Base-by-base conservation (phyloP, 2,888 invertebrate genomes). In the Campopleginae sp. region DNA sequence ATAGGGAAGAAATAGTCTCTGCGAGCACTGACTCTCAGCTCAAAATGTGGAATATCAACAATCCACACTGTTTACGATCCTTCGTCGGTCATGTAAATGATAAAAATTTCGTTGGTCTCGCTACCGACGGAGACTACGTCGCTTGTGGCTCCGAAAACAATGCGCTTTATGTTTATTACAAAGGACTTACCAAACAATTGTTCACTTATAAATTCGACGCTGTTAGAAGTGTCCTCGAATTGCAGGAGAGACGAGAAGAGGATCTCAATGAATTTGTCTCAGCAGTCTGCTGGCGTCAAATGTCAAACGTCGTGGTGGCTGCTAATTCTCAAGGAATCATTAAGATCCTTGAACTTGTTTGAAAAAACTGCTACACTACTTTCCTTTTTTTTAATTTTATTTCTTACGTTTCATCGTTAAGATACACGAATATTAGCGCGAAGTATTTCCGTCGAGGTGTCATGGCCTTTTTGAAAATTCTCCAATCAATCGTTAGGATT, bases 71-170 rank as follows among this genome's bases (percentile, higher is more conserved):
- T 94, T 94, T 97, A 80, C 95, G 98, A 33, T 98, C 98, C 0
- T 98, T 98, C 94, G 96, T 97, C 19, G 98, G 98, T 0, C 98
- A 99, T 94, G 96, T 97, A 7, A 99, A 99, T 93, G 98, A 98
- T 94, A 98, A 98, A 94, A 98, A 98, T 94, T 99, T 99, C 94
- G 98, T 99, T 2, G 98, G 98, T 0, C 94, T 99, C 70, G 98
- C 98, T 0, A 98, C 98, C 0, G 98, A 98, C 92, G 98, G 97
- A 1, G 96, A 98, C 94, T 98, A 98, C 93, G 96, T 99, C 42
- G 98, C 98, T 0, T 98, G 98, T 94, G 98, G 98, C 78, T 98
- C 98, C 3, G 98, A 99, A 94, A 98, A 98, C 93, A 99, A 99
- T 94, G 96, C 98, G 0, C 94, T 98, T 6, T 98, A 98, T 92